Base-by-base conservation (phyloP, 2,113 vertebrate species). In the Cervus canadensis region DNA sequence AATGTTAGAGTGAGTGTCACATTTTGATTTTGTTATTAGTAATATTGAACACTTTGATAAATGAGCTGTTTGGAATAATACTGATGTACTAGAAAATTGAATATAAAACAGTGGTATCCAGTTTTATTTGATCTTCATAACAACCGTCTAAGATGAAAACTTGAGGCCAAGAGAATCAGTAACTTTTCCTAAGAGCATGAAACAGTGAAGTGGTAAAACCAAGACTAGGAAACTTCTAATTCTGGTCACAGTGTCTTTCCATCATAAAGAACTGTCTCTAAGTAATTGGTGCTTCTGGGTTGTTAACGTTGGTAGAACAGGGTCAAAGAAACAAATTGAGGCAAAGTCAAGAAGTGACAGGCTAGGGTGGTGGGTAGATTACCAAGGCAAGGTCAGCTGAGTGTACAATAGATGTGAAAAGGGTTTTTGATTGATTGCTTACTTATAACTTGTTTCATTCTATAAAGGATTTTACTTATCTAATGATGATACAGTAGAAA, bases 391-490 rank as follows among this genome's bases (percentile, higher is more conserved):
- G 78, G 62, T 74, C 85, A 52, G 4, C 21, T 79, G 62, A 93
- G 11, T n/a, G 30, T 33, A 11, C 28, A 50, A 12, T 4, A 15
- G 33, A 52, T 43, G 9, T 52, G 57, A 88, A 40, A 48, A 12
- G 8, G 21, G 26, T 23, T 67, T 89, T 62, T 57, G 23, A 48
- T 59, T n/a, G 17, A 56, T 81, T 92, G 17, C 33, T 93, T 87
- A 17, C 71, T 89, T 88, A 78, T 26, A 86, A 45, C 9, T 76
- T 56, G 43, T 87, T 89, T 94, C 52, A 57, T 78, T 90, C 67
- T 83, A 85, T 84, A 60, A 95, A 50, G 92, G 62, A 91, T 85
- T 97, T 92, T 82, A 60, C 28, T 87, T 85, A 76, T 78, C 48
- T 95, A 43, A 60, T 82, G 57, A 91, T 81, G 43, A 36, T 67